Base-by-base conservation (phyloP, 2,888 invertebrate species). In the Lamellibrachia columna region DNA sequence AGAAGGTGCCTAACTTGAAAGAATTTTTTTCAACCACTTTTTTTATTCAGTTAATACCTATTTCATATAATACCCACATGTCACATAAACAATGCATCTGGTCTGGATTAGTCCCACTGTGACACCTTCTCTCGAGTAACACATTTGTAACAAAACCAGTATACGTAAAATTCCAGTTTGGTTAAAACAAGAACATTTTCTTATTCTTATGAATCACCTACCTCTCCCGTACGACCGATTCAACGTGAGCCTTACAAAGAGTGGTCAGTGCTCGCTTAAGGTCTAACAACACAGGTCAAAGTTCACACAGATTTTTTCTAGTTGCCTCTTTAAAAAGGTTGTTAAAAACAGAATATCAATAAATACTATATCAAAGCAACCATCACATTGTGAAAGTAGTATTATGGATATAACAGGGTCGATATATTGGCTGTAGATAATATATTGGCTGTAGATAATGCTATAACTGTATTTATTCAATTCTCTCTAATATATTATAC, bases 211-310 rank as follows among this genome's bases (percentile, higher is more conserved):
- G 1, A 55, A 55, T 55, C 7, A 8, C 55, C n/a, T 75, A 75
- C 75, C 75, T 75, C 22, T 75, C 75, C 75, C 75, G 75, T 22
- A 99, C 98, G 53, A 98, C 97, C 95, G 98, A 98, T 95, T 98
- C 98, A 0, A 98, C 97, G 92, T 97, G 97, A 91, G 97, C 97
- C 97, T 97, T 97, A n/a, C 98, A 97, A 92, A 99, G 97, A 92
- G 97, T 97, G 53, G 97, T 97, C 93, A 98, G 97, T 0, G 98
- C 98, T 94, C 97, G 97, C 94, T 97, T 97, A 95, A 98, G 95
- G 94, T 97, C 96, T 96, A 75, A 75, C 75, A 15, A 75, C n/a
- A 52, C 75, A 53, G 55, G 91, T 90, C 75, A 75, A 75, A 75
- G 75, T 15, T 75, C 75, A 75, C 22, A 75, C 15, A 15, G n/a